Evolutionary conservation across 2,113 vertebrate genomes (phyloP), one percentile per base, ranked within the genome.

Genomic region (Noctilio leporinus): DNA sequence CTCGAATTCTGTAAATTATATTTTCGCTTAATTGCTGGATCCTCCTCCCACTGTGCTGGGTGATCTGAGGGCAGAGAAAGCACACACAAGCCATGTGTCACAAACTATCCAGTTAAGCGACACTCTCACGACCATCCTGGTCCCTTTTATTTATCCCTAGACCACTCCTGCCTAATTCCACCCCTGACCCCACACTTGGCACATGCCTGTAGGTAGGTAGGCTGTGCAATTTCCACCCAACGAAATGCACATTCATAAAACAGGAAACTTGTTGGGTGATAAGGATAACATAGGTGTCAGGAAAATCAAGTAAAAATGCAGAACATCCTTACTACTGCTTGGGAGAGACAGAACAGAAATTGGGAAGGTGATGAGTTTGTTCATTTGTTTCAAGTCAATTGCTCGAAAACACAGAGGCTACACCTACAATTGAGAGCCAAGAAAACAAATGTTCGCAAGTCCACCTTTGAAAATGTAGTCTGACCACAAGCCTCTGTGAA

Each of bases 41-140:
- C 16, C 14, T 43, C 57, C 38, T 78, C 55, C 19, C 28, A 30
- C 55, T 20, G 24, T 30, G 24, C 53, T 20, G 53, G n/a, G 43
- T 35, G 64, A 86, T n/a, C 49, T 38, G 4, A 95, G 43, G 35
- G 33, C 80, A 92, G 28, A 83, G 55, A 73, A 59, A 62, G 49
- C 11, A 38, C 49, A 47, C 7, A 15, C 53, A n/a, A 45, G 45
- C 10, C 57, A 4, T 3, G 72, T 6, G 59, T 62, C 11, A 62
- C 59, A 62, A 10, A 30, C 59, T 62, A 62, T 67, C 83, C 47
- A 45, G n/a, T 53, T 40, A 47, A 33, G 33, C 16, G 51, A 30
- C 15, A 15, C n/a, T 35, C 28, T 14, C 11, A 28, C 72, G 45
- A 7, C 16, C 4, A 5, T 11, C 7, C 10, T 24, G 67, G 5